Conservation (phyloP, 64 coral and sea anemone genomes). For the Pachyseris speciosa region DNA sequence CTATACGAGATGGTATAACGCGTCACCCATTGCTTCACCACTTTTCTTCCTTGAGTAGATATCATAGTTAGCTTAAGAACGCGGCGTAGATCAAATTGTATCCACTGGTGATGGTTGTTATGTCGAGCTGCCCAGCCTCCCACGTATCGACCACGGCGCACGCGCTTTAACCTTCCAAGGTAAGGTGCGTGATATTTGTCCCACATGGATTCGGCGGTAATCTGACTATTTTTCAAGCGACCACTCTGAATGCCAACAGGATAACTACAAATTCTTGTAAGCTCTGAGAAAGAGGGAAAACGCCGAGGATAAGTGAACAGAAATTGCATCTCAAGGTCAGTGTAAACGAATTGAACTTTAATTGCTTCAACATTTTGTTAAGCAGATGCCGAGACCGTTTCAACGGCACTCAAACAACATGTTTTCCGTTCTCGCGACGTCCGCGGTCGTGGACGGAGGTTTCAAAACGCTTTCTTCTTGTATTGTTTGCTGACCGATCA, state of each 20-base stretch:
- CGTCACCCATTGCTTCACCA: conserved; percentile 68
- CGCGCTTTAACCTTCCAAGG: conserved; percentile 57
- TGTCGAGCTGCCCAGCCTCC: conserved; percentile 70
- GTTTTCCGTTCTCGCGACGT: too few species aligned
- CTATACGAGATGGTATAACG: conserved; percentile 69
- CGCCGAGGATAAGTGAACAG: too few species aligned
- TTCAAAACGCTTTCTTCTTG: too few species aligned
- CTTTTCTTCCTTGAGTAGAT: conserved; percentile 75
- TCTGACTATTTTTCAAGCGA: conserved; percentile 66
- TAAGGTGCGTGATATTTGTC: conserved; percentile 63
- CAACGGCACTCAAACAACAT: too few species aligned
- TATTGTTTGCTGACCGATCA: too few species aligned
- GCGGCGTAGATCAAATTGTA: conserved; percentile 70
- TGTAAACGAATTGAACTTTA: too few species aligned
- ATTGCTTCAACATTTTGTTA: too few species aligned
- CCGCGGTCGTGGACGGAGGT: too few species aligned
- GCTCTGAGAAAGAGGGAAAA: neutral
- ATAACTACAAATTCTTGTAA: conserved; percentile 65
- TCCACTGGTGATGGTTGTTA: conserved; percentile 85
- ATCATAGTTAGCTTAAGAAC: conserved; percentile 66
- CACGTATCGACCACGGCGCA: conserved; percentile 41
- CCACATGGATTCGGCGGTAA: conserved; percentile 63
- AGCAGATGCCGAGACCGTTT: too few species aligned
- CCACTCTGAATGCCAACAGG: conserved; percentile 79
- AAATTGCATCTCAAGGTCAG: too few species aligned